These are phyloP conservation scores for Cyprinus carpio DNA, from an alignment of 2,113 vertebrate genomes.

Conservation along the genomic window DNA sequence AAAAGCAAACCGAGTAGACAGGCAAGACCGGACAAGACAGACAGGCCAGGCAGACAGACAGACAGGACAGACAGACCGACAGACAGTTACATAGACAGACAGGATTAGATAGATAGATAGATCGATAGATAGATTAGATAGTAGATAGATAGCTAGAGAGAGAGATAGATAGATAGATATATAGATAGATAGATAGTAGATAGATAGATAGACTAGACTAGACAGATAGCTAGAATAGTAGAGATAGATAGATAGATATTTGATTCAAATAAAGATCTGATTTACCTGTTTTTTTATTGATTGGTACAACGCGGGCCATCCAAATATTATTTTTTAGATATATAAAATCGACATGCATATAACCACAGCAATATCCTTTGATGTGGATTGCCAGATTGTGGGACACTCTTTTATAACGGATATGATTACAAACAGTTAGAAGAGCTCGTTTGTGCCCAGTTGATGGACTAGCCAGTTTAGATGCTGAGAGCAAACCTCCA, in stretches of 20 bases:
- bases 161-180: neutral
- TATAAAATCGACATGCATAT: constrained; percentile 11
- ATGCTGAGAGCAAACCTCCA: rapidly evolving
- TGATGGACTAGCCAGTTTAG: no score
- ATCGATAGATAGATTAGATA: neutral
- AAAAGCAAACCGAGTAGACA: no score
- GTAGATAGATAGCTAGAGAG: no score
- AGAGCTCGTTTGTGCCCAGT: constrained; percentile 18
- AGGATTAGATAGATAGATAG: no score
- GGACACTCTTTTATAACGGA: rapidly evolving
- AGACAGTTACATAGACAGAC: no score
- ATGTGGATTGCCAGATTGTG: constrained; percentile 21
- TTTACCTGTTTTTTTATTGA: constrained; percentile 15
- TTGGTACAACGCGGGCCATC: constrained; percentile 11
- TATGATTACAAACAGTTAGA: neutral
- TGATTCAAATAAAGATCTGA: neutral
- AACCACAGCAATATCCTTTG: constrained; percentile 35
- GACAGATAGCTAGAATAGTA: no score
- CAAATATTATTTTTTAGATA: neutral
- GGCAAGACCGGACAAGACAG: no score
- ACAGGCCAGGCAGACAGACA: no score
- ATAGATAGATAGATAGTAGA: neutral
- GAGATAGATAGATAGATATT: no score
- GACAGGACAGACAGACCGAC: no score
- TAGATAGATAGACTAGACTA: no score